These are phyloP conservation scores for Gadopsis marmoratus DNA, from an alignment of 2,797 vertebrate species.

Conservation along the genomic window DNA sequence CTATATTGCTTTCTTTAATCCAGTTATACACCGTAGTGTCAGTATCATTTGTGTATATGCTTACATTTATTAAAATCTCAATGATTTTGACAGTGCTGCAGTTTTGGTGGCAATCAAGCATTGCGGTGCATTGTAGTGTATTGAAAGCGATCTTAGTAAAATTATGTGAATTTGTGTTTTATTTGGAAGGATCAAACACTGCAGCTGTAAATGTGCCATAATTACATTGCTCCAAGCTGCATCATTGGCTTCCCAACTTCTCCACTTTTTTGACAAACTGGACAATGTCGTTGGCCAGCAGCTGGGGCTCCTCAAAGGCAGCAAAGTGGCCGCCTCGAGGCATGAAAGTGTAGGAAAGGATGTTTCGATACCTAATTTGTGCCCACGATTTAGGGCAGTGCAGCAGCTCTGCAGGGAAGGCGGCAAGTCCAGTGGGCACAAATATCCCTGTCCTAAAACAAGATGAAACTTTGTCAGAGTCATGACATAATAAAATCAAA, in stretches of 20 bases:
- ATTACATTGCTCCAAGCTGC: neutral
- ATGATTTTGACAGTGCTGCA: conserved; percentile 17
- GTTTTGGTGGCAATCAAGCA: conserved; percentile 15
- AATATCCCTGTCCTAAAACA: conserved; percentile 76
- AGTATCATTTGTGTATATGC: conserved; percentile 34
- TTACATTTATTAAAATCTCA: conserved; percentile 46
- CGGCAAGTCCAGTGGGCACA: conserved; percentile 89
- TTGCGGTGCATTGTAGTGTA: neutral
- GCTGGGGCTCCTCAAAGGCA: conserved; percentile 90
- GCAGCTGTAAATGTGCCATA: neutral
- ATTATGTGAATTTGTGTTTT: neutral
- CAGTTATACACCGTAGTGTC: neutral
- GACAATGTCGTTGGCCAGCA: conserved; percentile 87
- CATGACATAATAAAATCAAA: neutral
- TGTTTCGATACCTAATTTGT: conserved; percentile 76
- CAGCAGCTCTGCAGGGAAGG: conserved; percentile 86
- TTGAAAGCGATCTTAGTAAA: neutral
- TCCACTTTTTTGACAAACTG: conserved; percentile 89
- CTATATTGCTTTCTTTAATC: conserved; percentile 26
- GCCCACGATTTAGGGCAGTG: conserved; percentile 86
- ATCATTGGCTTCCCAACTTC: conserved; percentile 51
- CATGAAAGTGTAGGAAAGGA: conserved; percentile 87
- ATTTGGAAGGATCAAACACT: conserved; percentile 16
- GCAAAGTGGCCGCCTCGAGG: conserved; percentile 90
- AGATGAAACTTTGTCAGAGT: neutral